Conservation (phyloP, 2,888 invertebrate genomes). For the Eupithecia insigniata region DNA sequence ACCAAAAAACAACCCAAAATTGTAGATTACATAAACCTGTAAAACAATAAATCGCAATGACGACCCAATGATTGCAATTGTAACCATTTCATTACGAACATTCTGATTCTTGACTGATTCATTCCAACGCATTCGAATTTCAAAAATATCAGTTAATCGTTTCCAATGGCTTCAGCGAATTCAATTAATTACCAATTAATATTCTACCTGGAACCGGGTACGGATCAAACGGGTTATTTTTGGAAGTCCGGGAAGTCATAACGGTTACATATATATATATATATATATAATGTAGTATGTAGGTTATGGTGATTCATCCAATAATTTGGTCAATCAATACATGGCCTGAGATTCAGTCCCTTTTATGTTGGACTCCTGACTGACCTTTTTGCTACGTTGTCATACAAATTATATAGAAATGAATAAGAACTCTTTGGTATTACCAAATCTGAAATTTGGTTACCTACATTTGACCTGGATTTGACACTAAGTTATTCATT, state of each 20-base stretch:
- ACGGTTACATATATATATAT: too few relatives aligned
- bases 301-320: background rate
- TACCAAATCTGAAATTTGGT: background rate
- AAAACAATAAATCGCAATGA: background rate
- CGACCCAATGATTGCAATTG: background rate
- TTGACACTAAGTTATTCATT: too few relatives aligned
- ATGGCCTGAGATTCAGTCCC: background rate
- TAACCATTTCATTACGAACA: constrained; percentile 1
- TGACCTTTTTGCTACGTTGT: background rate
- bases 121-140: background rate
- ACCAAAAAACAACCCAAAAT: too few relatives aligned
- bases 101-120: background rate
- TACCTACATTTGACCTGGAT: too few relatives aligned
- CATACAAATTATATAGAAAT: background rate
- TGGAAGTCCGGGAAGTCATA: background rate
- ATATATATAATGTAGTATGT: too few relatives aligned
- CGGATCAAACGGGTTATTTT: background rate
- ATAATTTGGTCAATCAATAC: background rate
- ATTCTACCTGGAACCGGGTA: constrained; percentile 2
- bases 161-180: background rate
- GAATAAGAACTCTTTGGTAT: background rate
- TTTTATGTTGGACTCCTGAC: background rate
- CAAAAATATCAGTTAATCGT: background rate
- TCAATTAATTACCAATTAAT: background rate
- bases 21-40: background rate